Conservation (phyloP, 2,888 invertebrate species). For the Drosophila mimica region DNA sequence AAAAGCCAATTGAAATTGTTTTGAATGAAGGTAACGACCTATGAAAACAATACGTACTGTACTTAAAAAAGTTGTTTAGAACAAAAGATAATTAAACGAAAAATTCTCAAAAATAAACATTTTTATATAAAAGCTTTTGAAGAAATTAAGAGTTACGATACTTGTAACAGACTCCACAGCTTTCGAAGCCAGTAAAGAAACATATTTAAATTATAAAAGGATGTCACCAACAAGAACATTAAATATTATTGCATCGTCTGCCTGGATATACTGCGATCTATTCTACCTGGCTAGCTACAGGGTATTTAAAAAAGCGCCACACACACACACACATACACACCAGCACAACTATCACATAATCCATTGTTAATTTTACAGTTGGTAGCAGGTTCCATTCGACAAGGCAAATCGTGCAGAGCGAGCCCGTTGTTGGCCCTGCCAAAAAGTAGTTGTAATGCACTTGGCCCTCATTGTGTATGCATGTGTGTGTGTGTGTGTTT, state of each 20-base stretch:
- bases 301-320: slow-evolving; percentile 7
- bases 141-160: too few relatives aligned
- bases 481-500: background rate
- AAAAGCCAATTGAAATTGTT: background rate
- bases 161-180: background rate
- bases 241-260: background rate
- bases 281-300: background rate
- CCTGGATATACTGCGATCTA: background rate
- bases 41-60: too few relatives aligned
- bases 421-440: slow-evolving; percentile 36
- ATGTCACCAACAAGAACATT: background rate
- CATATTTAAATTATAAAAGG: background rate
- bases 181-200: background rate
- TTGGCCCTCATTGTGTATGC: slow-evolving; percentile 10
- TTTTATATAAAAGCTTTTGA: background rate
- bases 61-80: background rate
- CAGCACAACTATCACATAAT: slow-evolving; percentile 40
- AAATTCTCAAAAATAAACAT: background rate
- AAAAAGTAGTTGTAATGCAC: slow-evolving; percentile 50
- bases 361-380: slow-evolving; percentile 67
- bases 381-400: slow-evolving; percentile 57
- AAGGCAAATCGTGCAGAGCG: slow-evolving; percentile 30
- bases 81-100: background rate
- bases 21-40: too few relatives aligned
- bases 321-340: background rate